Evolutionary conservation across 1,140 invertebrate genomes (phyloP).

Genomic region (Hormaphis cornu): DNA sequence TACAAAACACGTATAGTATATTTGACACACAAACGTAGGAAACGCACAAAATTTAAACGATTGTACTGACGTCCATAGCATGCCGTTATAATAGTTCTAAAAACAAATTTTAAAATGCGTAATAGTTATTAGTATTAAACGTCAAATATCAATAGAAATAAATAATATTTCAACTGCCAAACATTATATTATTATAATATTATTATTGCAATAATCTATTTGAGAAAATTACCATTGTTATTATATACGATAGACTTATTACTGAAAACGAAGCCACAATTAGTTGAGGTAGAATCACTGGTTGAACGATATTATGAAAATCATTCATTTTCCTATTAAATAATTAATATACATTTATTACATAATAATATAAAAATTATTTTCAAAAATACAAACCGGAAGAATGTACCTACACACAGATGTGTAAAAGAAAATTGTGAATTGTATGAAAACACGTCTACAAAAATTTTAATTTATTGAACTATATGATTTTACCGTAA

Average conservation of each 20-base stretch:
- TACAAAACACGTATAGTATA: background rate
- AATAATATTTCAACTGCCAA: no score
- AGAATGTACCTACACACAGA: no score
- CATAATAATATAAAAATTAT: background rate
- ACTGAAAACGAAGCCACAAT: background rate
- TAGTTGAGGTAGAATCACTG: conserved; percentile 13
- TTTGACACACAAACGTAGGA: background rate
- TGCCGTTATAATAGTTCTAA: conserved; percentile 14
- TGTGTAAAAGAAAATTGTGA: no score
- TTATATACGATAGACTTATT: background rate
- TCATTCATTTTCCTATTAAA: background rate
- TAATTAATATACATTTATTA: background rate
- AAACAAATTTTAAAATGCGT: no score
- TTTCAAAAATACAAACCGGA: no score
- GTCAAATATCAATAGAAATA: no score
- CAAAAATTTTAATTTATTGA: no score
- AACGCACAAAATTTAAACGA: background rate
- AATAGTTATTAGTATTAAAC: no score
- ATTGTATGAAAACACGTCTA: no score
- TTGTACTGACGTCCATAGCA: background rate
- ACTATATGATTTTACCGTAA: no score
- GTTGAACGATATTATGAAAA: background rate
- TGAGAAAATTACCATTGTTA: background rate
- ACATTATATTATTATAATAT: background rate
- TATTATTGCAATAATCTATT: background rate